phyloP scores from a whole-genome alignment of 2,797 vertebrate genomes.

The Jordanella pulchra region DNA sequence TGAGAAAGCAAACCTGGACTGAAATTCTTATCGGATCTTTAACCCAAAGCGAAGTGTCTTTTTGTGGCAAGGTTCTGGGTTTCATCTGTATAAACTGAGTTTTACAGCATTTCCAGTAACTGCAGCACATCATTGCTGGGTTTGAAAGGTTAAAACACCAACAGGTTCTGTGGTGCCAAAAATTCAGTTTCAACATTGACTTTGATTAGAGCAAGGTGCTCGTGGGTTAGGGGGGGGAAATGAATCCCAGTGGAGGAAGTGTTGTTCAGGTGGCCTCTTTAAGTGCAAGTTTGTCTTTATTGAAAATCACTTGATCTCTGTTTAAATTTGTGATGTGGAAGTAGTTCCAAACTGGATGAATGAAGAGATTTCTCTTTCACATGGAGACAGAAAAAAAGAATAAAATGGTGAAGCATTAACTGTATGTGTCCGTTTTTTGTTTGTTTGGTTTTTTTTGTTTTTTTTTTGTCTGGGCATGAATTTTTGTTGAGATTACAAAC shows the following conservation, averaged over 20 bases:
- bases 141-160: constrained; percentile 19
- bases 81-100: constrained; percentile 24
- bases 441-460: neutral
- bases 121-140: constrained; percentile 19
- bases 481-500: neutral
- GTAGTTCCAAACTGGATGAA: constrained; percentile 69
- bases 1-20: constrained; percentile 19
- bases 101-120: constrained; percentile 24
- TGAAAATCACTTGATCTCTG: constrained; percentile 70
- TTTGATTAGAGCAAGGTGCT: constrained; percentile 39
- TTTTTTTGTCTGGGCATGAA: too few relatives aligned
- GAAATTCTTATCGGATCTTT: constrained; percentile 24
- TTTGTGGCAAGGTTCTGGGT: constrained; percentile 28
- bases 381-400: constrained; percentile 72
- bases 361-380: constrained; percentile 79
- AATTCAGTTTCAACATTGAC: constrained; percentile 40
- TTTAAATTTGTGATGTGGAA: constrained; percentile 80
- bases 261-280: constrained; percentile 75
- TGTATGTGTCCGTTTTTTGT: neutral
- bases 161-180: constrained; percentile 49
- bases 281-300: constrained; percentile 74
- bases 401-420: constrained; percentile 15
- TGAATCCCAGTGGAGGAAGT: constrained; percentile 56
- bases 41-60: constrained; percentile 34
- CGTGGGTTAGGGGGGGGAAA: constrained; percentile 26